These are phyloP conservation scores for Chelmon rostratus DNA, from an alignment of 2,797 vertebrate species.

Conservation along the genomic window DNA sequence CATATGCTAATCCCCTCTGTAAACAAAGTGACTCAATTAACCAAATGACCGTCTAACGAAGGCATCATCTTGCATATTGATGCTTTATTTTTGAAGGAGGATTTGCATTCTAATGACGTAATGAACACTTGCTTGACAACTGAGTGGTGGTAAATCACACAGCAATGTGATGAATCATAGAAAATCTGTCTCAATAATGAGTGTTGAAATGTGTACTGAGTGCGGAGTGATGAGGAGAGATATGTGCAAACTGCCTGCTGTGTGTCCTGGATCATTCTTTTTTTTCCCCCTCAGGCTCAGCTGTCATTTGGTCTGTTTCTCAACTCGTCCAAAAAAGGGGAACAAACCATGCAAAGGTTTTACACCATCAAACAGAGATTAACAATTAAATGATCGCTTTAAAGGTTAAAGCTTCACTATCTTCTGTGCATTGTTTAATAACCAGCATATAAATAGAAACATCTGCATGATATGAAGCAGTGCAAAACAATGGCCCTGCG, in stretches of 20 bases:
- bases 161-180: constrained; percentile 61
- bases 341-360: not conserved
- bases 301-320: constrained; percentile 50
- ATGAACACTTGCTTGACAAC: constrained; percentile 63
- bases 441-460: not conserved
- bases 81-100: constrained; percentile 47
- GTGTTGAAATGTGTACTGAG: constrained; percentile 45
- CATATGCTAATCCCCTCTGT: constrained; percentile 60
- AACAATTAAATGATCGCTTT: constrained; percentile 22
- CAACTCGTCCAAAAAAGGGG: constrained; percentile 5
- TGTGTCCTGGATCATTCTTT: constrained; percentile 52
- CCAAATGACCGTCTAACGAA: constrained; percentile 48
- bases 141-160: constrained; percentile 60
- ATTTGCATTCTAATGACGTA: constrained; percentile 72
- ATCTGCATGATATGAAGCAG: no score
- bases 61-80: constrained; percentile 42
- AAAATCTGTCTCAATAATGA: constrained; percentile 67
- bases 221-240: constrained; percentile 52
- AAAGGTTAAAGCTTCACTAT: not conserved
- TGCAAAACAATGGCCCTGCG: not conserved
- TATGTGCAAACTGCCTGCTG: constrained; percentile 69
- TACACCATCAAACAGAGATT: constrained; percentile 4
- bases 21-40: constrained; percentile 71
- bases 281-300: constrained; percentile 33
- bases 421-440: not conserved